Conservation (phyloP, 2,113 vertebrate species). For the Pelobates fuscus region DNA sequence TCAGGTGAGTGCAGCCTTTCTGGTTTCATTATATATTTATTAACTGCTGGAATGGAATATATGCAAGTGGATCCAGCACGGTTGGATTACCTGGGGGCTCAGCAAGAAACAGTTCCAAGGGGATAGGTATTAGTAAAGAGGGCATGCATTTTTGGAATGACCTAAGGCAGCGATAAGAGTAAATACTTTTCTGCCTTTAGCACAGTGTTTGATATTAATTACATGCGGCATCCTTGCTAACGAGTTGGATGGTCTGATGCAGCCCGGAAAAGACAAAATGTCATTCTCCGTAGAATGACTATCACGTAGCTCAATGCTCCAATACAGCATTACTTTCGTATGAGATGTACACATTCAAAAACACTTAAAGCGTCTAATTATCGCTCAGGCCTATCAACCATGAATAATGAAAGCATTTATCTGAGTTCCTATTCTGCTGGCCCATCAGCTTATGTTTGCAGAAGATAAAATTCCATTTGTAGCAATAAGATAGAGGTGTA, state of each 20-base stretch:
- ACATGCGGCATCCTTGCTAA: background rate
- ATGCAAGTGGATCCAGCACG: no score
- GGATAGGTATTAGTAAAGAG: no score
- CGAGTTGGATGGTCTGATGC: constrained; percentile 9
- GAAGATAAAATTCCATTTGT: constrained; percentile 1
- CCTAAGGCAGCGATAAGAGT: no score
- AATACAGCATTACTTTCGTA: constrained; percentile 21
- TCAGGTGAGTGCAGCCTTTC: no score
- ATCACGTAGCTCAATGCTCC: background rate
- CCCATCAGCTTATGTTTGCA: background rate
- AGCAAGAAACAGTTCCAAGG: no score
- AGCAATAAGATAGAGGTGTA: background rate
- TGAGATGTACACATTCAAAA: constrained; percentile 37
- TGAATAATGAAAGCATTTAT: constrained; percentile 21
- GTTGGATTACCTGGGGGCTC: no score
- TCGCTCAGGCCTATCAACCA: constrained; percentile 21
- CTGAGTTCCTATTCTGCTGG: constrained; percentile 6
- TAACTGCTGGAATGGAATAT: no score
- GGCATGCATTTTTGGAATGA: no score
- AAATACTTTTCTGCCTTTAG: no score
- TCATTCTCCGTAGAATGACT: constrained; percentile 17
- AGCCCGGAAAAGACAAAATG: constrained; percentile 23
- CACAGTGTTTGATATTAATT: constrained; percentile 14
- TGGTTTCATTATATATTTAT: no score
- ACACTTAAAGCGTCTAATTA: constrained; percentile 39